A percentile compares a stretch with the other conserved stretches of the same genome.
These are phyloP conservation scores for Conus betulinus DNA, from an alignment of 1,140 invertebrate genomes.

Conservation along the genomic window DNA sequence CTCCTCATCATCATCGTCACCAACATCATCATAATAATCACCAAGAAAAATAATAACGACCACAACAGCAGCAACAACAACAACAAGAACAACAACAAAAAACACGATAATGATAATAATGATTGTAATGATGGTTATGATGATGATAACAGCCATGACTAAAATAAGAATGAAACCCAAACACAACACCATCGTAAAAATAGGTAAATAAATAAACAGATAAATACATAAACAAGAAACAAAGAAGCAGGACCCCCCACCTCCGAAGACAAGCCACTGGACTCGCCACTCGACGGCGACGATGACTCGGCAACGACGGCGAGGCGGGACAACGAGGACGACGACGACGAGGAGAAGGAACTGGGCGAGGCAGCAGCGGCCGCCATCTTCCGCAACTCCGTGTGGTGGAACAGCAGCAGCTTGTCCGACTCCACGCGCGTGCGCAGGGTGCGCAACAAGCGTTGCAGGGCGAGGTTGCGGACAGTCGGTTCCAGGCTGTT, in stretches of 20 bases:
- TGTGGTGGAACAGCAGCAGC: constrained; percentile 83
- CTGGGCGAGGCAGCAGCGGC: constrained; percentile 33
- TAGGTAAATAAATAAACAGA: too few species aligned
- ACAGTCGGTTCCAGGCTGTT: constrained; percentile 87
- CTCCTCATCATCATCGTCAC: too few species aligned
- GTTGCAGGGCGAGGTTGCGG: constrained; percentile 78
- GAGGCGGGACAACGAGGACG: not conserved
- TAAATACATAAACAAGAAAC: not conserved
- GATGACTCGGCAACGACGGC: not conserved
- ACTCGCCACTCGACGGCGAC: not conserved
- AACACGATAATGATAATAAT: not conserved
- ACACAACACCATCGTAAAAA: too few species aligned
- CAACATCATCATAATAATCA: too few species aligned
- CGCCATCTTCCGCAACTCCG: constrained; percentile 80
- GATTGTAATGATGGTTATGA: too few species aligned
- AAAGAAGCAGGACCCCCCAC: not conserved
- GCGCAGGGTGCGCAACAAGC: constrained; percentile 80
- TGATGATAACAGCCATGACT: too few species aligned
- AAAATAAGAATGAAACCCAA: too few species aligned
- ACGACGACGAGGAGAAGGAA: not conserved
- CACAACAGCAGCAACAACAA: too few species aligned
- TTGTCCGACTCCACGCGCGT: constrained; percentile 84
- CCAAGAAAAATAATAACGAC: too few species aligned
- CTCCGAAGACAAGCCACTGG: not conserved
- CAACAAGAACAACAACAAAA: not conserved